Conservation (phyloP, 2,797 vertebrate species). For the Mormyrus proboscirostris region DNA sequence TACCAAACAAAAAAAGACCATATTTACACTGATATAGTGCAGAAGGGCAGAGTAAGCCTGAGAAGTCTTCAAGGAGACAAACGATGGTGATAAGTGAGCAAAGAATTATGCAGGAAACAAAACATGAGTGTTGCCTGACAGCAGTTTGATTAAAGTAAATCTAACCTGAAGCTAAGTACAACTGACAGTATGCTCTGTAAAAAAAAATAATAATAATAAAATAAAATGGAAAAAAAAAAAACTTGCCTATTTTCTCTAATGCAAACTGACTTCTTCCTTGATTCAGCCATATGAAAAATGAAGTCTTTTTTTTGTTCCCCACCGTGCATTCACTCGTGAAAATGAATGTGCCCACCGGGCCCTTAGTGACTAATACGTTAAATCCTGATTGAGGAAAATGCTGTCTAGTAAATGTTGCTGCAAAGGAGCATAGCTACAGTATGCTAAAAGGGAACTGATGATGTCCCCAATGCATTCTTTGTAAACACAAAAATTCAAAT, state of each 20-base stretch:
- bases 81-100: not conserved
- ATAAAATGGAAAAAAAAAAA: not conserved
- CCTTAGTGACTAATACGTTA: constrained; percentile 3
- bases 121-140: not conserved
- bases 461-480: constrained; percentile 42
- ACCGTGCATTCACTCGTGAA: constrained; percentile 16
- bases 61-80: not conserved
- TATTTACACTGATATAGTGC: not conserved
- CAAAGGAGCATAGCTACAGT: constrained; percentile 40
- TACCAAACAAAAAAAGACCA: not conserved
- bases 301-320: not conserved
- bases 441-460: constrained; percentile 44
- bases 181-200: not conserved
- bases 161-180: not conserved
- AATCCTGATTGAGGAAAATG: constrained; percentile 32
- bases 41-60: not conserved
- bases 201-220: not conserved
- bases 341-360: constrained; percentile 12
- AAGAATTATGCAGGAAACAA: not conserved
- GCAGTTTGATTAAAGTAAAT: constrained; percentile 3
- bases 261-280: constrained; percentile 26
- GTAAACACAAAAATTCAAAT: constrained; percentile 37
- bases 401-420: constrained; percentile 16
- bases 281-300: constrained; percentile 11
- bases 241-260: constrained; percentile 28